Base-by-base conservation (phyloP, 2,113 vertebrate genomes). In the Daboia siamensis region DNA sequence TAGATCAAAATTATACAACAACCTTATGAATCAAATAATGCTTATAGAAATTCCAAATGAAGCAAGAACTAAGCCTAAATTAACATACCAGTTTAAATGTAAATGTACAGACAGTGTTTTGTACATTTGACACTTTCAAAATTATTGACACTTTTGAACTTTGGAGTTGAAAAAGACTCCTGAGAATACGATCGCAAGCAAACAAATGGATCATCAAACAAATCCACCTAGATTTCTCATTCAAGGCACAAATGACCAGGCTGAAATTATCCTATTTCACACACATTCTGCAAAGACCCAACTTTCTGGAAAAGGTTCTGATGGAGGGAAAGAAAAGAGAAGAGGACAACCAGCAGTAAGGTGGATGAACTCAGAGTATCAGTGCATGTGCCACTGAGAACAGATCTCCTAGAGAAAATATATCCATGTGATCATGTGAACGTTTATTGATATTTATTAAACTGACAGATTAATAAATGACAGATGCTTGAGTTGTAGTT, bases 341-440 rank as follows among this genome's bases (percentile, higher is more conserved):
- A 74, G n/a, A 74, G 29, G n/a, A 74, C 2, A 5, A 33, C n/a
- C n/a, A 33, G 2, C 5, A 74, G 64, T 17, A 74, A 74, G 64
- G 2, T 74, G n/a, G 64, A 74, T 74, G 64, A n/a, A 33, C 13
- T 33, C 64, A 74, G n/a, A 33, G n/a, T 17, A 74, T 33, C 64
- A n/a, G 1, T 74, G n/a, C 0, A 0, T 2, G 13, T 33, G 13
- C 13, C 15, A 33, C 17, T 74, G 64, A 0, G n/a, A 17, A 74
- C n/a, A 74, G 13, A 74, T 74, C n/a, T 33, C n/a, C n/a, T 74
- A 5, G 64, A 33, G 64, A 74, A 74, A 74, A 74, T 74, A 74
- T 33, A 74, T 74, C 64, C 13, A 33, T 33, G 64, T 74, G 29
- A 69, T 15, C 64, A 69, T 69, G 5, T 69, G 10, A 74, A 33